These are phyloP conservation scores for Climacteris rufus DNA, from an alignment of 2,113 vertebrate species.

Conservation along the genomic window DNA sequence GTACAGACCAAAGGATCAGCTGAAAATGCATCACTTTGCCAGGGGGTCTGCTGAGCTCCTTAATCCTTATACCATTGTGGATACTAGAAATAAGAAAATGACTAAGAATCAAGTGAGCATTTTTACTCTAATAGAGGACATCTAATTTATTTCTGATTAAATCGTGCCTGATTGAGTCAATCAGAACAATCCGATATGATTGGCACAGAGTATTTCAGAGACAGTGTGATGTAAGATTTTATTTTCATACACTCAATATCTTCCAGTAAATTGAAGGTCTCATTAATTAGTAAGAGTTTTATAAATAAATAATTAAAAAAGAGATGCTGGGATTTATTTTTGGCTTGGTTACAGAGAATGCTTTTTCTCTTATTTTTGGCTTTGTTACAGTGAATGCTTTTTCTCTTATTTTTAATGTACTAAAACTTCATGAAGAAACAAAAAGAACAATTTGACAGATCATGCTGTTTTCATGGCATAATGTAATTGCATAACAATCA, in stretches of 20 bases:
- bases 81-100: not conserved
- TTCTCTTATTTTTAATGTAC: not conserved
- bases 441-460: constrained; percentile 15
- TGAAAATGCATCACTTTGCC: not conserved
- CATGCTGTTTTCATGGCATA: not conserved
- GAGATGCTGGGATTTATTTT: not conserved
- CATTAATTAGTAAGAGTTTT: not conserved
- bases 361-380: not conserved
- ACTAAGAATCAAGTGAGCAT: constrained; percentile 1
- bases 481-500: constrained; percentile 24
- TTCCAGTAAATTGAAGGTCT: constrained; percentile 2
- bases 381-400: not conserved
- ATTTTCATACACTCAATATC: not conserved
- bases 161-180: constrained; percentile 6
- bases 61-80: not conserved
- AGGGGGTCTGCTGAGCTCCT: not conserved
- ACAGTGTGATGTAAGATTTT: not conserved
- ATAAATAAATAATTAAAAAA: not conserved
- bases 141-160: constrained; percentile 31
- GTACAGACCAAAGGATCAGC: not conserved
- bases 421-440: not conserved
- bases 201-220: not conserved
- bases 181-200: not conserved
- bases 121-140: not conserved
- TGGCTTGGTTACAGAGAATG: not conserved